These are phyloP conservation scores for Chelon labrosus DNA, from an alignment of 2,797 vertebrate genomes.

Conservation along the genomic window DNA sequence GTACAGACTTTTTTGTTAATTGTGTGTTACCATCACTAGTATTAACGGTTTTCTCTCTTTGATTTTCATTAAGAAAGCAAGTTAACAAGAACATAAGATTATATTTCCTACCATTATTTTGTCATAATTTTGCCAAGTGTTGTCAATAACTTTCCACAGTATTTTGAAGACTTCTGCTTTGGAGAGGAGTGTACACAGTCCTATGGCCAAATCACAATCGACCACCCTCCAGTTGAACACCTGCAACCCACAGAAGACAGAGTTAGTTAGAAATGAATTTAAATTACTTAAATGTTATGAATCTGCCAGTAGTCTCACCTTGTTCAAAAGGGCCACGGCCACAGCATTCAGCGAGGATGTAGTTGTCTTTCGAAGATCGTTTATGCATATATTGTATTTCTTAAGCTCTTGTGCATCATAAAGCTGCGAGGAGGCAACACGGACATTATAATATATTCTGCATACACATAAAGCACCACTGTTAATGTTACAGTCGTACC, in stretches of 20 bases:
- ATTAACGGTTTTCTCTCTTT: background rate
- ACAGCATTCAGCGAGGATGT: slow-evolving; percentile 78
- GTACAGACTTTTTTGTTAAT: too few relatives aligned
- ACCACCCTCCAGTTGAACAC: slow-evolving; percentile 94
- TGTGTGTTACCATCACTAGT: background rate
- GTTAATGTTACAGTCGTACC: slow-evolving; percentile 75
- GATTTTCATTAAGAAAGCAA: background rate
- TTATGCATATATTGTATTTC: slow-evolving; percentile 82
- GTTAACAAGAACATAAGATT: background rate
- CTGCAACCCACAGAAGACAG: slow-evolving; percentile 69
- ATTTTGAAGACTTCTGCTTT: slow-evolving; percentile 88
- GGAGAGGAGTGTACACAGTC: slow-evolving; percentile 91
- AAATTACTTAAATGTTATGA: background rate
- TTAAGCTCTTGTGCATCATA: slow-evolving; percentile 75
- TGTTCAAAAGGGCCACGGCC: slow-evolving; percentile 77
- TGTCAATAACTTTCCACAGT: slow-evolving; percentile 94
- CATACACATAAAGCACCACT: background rate
- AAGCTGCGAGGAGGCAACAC: slow-evolving; percentile 76
- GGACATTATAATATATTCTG: background rate
- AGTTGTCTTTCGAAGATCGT: slow-evolving; percentile 82
- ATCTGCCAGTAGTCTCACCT: slow-evolving; percentile 53
- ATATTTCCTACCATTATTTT: slow-evolving; percentile 89
- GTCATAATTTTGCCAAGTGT: slow-evolving; percentile 94
- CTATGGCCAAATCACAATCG: slow-evolving; percentile 91
- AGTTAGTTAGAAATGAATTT: background rate